Evolutionary conservation across 2,797 vertebrate genomes (phyloP), one percentile per base, ranked within the genome.

Genomic region (Malurus splendens): DNA sequence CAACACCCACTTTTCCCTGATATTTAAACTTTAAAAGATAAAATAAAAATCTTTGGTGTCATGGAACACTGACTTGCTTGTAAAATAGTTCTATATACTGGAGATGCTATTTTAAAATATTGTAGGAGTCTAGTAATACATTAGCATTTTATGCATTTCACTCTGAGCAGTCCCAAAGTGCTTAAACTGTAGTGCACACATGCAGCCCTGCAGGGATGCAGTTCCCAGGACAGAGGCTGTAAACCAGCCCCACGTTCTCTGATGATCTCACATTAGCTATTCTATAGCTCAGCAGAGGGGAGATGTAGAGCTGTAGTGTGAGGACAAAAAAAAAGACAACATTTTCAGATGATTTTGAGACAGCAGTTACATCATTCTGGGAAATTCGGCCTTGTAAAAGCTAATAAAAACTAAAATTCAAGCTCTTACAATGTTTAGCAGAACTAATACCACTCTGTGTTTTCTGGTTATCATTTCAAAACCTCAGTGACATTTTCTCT

Each of bases 71-170:
- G 89, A 79, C 80, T 95, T 87, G 82, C 89, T 93, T 92, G 82
- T 93, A 89, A 92, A 93, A 95, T 87, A 84, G 64, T 93, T 93
- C 66, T 85, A 67, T 93, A 90, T 92, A 93, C 74, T 2, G 0
- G 71, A 84, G 89, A 51, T 90, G 80, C 93, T 95, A 92, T 95
- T 92, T 93, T 94, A 95, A 93, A 95, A 93, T 94, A 83, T 92
- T 95, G 93, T 94, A 94, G 94, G 92, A 86, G 93, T 95, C 77
- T 93, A 92, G 90, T 94, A 90, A 93, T 92, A 82, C 86, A 92
- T 94, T 93, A 92, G 87, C 92, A 86, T 95, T 93, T 95, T 83
- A 81, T 82, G 68, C 72, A 60, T 82, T 92, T 91, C 56, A 48
- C 90, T 90, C 55, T 42, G 28, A 92, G 59, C 59, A 54, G 71